Evolutionary conservation across 2,113 vertebrate species (phyloP).

Genomic region (Ptyas mucosa): DNA sequence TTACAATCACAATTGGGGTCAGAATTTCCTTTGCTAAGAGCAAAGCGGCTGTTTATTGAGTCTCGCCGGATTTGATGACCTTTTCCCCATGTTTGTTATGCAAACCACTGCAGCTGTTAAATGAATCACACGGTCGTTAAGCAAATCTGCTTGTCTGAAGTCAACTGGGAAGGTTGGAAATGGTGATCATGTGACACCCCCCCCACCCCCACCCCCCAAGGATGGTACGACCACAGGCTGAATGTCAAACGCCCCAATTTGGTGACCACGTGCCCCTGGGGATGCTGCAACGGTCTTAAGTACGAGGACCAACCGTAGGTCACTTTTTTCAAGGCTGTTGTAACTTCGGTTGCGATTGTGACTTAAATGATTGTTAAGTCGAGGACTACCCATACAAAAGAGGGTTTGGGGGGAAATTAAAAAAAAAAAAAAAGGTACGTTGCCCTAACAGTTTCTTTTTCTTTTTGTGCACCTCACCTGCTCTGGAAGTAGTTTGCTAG

Average conservation of each 20-base stretch:
- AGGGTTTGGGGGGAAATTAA: conserved; percentile 43
- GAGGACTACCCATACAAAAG: conserved; percentile 34
- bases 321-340: background rate
- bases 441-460: conserved; percentile 70
- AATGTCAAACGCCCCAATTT: background rate
- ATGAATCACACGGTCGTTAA: background rate
- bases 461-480: conserved; percentile 92
- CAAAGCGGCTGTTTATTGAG: background rate
- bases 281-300: background rate
- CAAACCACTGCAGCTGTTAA: background rate
- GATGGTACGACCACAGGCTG: background rate
- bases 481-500: conserved; percentile 99
- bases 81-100: background rate
- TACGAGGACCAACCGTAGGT: background rate
- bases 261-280: too few relatives aligned
- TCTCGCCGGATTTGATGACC: background rate
- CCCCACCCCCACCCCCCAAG: too few relatives aligned
- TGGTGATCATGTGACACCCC: background rate
- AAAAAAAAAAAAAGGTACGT: conserved; percentile 33
- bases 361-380: background rate
- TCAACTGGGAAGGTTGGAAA: background rate
- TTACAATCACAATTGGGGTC: background rate
- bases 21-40: background rate
- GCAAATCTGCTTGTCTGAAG: background rate
- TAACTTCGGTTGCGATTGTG: background rate